Conservation (phyloP, 2,888 invertebrate species). For the Julus scanicus region DNA sequence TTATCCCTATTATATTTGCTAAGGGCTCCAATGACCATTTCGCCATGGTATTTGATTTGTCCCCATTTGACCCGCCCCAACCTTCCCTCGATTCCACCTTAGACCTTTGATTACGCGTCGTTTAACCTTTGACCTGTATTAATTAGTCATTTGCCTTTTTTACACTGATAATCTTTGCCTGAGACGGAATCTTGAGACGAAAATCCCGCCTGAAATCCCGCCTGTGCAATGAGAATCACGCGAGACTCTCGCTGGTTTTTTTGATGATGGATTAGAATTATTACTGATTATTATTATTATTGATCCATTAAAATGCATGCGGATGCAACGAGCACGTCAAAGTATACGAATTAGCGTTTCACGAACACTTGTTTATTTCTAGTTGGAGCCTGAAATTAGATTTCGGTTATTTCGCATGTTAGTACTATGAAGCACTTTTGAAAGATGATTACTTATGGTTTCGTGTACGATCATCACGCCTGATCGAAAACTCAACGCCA, state of each 20-base stretch:
- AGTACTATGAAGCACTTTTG: neutral
- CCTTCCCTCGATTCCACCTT: neutral
- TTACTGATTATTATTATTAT: neutral
- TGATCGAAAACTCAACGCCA: neutral
- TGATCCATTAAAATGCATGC: conserved; percentile 1
- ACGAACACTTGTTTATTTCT: neutral
- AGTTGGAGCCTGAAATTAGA: conserved; percentile 19
- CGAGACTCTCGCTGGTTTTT: conserved; percentile 30
- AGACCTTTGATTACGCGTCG: neutral
- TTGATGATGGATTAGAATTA: neutral
- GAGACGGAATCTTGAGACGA: conserved; percentile 38
- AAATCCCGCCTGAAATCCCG: conserved; percentile 18
- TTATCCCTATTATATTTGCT: too few relatives aligned
- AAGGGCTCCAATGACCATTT: neutral
- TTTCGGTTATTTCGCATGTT: conserved; percentile 15
- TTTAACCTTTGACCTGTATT: conserved; percentile 34
- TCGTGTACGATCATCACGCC: neutral
- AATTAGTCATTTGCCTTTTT: neutral
- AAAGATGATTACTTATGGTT: conserved; percentile 11
- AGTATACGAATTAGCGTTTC: neutral
- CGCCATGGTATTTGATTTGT: neutral
- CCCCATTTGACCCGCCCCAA: neutral
- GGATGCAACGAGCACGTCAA: neutral
- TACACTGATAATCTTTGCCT: neutral
- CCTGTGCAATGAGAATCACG: conserved; percentile 42